Conservation (phyloP, 2,888 invertebrate species). For the Chloroclystis v-ata region DNA sequence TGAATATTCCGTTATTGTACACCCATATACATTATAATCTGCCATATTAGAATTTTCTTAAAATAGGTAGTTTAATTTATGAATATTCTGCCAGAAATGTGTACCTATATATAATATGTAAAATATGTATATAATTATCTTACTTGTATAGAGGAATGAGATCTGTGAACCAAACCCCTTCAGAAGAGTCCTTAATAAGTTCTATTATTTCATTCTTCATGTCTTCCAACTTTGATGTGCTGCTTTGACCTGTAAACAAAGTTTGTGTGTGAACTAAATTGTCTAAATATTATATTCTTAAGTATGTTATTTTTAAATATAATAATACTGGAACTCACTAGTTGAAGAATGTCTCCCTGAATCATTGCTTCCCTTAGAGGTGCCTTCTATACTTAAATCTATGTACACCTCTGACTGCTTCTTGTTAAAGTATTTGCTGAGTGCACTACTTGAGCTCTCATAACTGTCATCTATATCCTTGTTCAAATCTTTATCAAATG, state of each 20-base stretch:
- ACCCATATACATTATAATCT: too few species aligned
- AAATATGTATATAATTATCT: neutral
- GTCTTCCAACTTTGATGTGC: slow-evolving; percentile 36
- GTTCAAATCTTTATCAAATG: neutral
- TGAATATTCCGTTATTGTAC: too few species aligned
- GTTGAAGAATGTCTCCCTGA: slow-evolving; percentile 49
- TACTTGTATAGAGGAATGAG: slow-evolving; percentile 65
- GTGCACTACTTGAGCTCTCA: slow-evolving; percentile 21
- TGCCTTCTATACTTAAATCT: slow-evolving; percentile 16
- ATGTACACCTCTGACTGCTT: slow-evolving; percentile 32
- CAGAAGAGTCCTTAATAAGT: slow-evolving; percentile 50
- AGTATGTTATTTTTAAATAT: too few species aligned
- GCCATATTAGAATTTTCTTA: too few species aligned
- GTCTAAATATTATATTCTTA: too few species aligned
- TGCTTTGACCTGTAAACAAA: slow-evolving; percentile 37
- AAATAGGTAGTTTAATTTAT: too few species aligned
- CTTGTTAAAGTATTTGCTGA: slow-evolving; percentile 47
- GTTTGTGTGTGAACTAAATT: neutral
- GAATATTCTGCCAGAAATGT: too few species aligned
- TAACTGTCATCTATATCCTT: neutral
- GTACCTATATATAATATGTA: too few species aligned
- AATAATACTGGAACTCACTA: slow-evolving; percentile 40
- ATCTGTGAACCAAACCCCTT: slow-evolving; percentile 70
- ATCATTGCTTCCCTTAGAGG: slow-evolving; percentile 37
- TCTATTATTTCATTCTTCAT: slow-evolving; percentile 44